A percentile compares a stretch with the other conserved stretches of the same genome.
Evolutionary conservation across 2,113 vertebrate genomes (phyloP).

Genomic region (Sitta europaea): DNA sequence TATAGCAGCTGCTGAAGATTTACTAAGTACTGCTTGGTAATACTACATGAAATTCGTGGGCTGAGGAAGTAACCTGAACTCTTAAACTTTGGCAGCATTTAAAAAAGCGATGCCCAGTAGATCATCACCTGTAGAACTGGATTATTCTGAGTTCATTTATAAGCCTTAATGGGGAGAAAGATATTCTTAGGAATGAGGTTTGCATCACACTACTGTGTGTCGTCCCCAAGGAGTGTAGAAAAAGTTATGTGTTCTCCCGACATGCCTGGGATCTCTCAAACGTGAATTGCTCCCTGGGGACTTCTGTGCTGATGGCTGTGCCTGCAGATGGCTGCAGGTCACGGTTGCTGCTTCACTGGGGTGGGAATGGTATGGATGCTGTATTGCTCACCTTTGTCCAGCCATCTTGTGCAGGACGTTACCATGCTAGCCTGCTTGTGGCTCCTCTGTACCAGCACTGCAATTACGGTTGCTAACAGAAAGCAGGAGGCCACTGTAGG

Average conservation of each 20-base stretch:
- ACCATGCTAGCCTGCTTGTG: neutral
- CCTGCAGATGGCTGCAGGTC: neutral
- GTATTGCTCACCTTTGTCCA: neutral
- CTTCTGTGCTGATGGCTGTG: neutral
- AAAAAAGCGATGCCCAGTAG: neutral
- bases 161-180: neutral
- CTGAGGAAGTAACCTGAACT: neutral
- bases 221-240: neutral
- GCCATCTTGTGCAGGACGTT: neutral
- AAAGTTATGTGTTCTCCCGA: neutral
- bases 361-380: neutral
- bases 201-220: neutral
- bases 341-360: rapidly evolving
- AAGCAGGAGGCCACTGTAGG: neutral
- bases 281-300: neutral
- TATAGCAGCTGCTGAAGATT: neutral
- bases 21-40: neutral
- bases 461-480: neutral
- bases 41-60: neutral
- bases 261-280: neutral
- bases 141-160: neutral
- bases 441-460: neutral
- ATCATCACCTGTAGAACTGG: neutral
- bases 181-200: neutral
- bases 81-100: neutral